Percentiles rank a stretch among this genome's conserved stretches.
Conservation (phyloP, 2,888 invertebrate species). For the Torymus texanus region DNA sequence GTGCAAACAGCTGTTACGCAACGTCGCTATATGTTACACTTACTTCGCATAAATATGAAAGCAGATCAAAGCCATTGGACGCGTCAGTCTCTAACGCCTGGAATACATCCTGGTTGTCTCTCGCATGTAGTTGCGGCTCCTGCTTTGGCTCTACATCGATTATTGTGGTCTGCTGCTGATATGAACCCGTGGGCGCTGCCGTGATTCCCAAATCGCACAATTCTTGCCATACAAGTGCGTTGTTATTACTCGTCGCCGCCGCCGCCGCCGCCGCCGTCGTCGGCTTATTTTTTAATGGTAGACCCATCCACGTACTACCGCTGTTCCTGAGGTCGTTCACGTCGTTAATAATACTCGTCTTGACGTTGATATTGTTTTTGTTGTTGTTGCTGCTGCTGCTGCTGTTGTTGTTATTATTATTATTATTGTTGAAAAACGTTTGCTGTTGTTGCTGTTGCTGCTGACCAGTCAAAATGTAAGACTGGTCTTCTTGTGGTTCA, state of each 20-base stretch:
- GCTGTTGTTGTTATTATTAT: conserved; percentile 13
- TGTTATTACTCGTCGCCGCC: conserved; percentile 40
- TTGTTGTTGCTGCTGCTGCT: conserved; percentile 30
- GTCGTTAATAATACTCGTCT: conserved; percentile 18
- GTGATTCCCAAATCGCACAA: conserved; percentile 59
- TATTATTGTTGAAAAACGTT: conserved; percentile 37
- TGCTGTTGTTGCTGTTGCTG: conserved; percentile 36
- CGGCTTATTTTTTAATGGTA: conserved; percentile 30
- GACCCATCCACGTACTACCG: conserved; percentile 51
- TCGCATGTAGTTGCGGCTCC: conserved; percentile 9
- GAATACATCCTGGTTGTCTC: conserved; percentile 61
- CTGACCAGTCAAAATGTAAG: conserved; percentile 30
- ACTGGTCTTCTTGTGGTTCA: conserved; percentile 36
- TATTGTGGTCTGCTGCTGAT: conserved; percentile 9
- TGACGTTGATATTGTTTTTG: conserved; percentile 33
- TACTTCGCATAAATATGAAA: conserved; percentile 73
- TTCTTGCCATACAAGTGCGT: conserved; percentile 48
- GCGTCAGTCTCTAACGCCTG: conserved; percentile 63
- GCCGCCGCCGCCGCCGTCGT: background rate
- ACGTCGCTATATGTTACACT: conserved; percentile 54
- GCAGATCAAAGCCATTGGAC: conserved; percentile 69
- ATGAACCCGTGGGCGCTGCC: conserved; percentile 38
- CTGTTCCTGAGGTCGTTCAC: conserved; percentile 30
- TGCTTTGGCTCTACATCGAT: background rate
- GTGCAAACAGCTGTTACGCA: too few species aligned